These are phyloP conservation scores for Limosa lapponica DNA, from an alignment of 2,797 vertebrate species.

Conservation along the genomic window DNA sequence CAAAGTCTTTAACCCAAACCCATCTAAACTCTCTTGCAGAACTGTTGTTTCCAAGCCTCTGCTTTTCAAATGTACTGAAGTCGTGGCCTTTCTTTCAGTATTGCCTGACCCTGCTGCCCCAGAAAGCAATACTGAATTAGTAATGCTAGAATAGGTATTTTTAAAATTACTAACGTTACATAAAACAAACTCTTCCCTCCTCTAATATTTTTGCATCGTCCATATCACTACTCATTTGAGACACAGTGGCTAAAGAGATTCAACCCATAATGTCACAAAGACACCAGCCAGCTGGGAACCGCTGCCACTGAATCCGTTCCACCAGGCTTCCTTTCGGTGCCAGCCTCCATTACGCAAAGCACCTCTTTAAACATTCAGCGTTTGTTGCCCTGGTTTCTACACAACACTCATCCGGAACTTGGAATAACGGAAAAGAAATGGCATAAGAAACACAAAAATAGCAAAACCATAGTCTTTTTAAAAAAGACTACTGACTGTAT, in stretches of 20 bases:
- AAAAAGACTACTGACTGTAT: not conserved
- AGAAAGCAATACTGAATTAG: not conserved
- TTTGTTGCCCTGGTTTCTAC: slow-evolving; percentile 7
- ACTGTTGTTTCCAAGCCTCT: not conserved
- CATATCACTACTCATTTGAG: not conserved
- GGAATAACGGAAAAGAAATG: not conserved
- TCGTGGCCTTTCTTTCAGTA: not conserved
- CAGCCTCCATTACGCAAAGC: not conserved
- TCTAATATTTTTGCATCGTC: not conserved
- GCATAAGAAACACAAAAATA: not conserved
- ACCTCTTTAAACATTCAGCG: not conserved
- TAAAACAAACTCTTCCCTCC: not conserved
- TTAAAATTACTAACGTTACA: not conserved
- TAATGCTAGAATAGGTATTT: not conserved
- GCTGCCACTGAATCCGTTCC: not conserved
- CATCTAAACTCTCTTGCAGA: not conserved
- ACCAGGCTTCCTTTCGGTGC: not conserved
- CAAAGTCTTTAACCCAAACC: not conserved
- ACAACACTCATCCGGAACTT: not conserved
- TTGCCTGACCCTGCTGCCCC: not conserved
- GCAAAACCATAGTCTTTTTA: not conserved
- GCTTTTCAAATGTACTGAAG: not conserved
- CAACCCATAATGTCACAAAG: not conserved
- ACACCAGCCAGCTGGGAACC: not conserved
- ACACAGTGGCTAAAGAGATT: not conserved